Evolutionary conservation across 1,140 invertebrate genomes (phyloP).

Genomic region (Panagrolaimus sp.): DNA sequence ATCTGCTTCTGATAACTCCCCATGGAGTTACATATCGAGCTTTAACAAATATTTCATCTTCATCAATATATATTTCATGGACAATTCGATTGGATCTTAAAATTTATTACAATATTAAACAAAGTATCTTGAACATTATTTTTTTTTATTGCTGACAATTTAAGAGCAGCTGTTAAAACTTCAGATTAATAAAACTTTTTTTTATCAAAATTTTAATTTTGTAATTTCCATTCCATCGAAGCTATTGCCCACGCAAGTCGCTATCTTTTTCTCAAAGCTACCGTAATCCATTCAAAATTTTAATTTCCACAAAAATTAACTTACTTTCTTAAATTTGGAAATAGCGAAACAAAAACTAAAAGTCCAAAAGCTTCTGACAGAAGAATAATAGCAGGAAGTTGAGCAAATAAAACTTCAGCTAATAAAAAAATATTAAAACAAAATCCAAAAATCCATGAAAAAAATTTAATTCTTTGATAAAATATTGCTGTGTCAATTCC

Average conservation of each 20-base stretch:
- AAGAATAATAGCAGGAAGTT: not conserved
- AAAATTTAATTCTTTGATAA: conserved; percentile 2
- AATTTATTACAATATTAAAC: too few species aligned
- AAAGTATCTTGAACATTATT: too few species aligned
- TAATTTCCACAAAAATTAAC: not conserved
- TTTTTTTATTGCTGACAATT: too few species aligned
- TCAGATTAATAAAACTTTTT: too few species aligned
- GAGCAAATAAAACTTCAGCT: not conserved
- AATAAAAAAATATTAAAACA: conserved; percentile 11
- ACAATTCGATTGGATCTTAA: not conserved
- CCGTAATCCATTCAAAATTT: not conserved
- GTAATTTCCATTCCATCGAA: too few species aligned
- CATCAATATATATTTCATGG: conserved; percentile 5
- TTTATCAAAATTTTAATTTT: too few species aligned
- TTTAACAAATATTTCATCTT: not conserved
- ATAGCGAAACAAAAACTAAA: not conserved
- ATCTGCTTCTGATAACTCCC: not conserved
- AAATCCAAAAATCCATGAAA: conserved; percentile 13
- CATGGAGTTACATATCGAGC: not conserved
- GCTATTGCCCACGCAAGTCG: too few species aligned
- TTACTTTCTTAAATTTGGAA: not conserved
- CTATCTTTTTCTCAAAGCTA: conserved; percentile 10
- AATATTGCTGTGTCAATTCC: not conserved
- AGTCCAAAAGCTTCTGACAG: not conserved
- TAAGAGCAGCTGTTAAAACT: too few species aligned